Base-by-base conservation (phyloP, 2,113 vertebrate genomes). In the Centropristis striata region DNA sequence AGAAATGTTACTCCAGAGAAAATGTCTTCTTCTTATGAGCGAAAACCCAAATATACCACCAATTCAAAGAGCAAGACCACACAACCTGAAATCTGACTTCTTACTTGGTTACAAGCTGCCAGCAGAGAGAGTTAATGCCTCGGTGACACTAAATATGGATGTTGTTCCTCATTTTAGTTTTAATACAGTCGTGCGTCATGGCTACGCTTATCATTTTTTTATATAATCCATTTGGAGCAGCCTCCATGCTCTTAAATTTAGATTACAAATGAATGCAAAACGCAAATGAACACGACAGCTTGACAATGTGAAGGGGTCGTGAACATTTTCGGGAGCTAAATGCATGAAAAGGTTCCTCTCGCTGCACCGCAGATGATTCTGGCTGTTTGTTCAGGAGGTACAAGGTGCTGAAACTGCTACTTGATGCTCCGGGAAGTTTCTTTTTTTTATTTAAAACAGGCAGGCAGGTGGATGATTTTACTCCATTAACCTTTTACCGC, bases 221-320 rank as follows among this genome's bases (percentile, higher is more conserved):
- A 39, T 80, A 21, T 74, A 81, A 84, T 84, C 84, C 78, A 61
- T 68, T 75, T 60, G 42, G 65, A 72, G 69, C 63, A 47, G 60
- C 72, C 72, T 59, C 42, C 69, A 50, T 57, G 75, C 84, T 86
- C 37, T 80, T 72, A 86, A 85, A 88, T 86, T 83, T 86, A 86
- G 75, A 80, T 70, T 44, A 47, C 1, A 60, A 64, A 32, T 59
- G 63, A 86, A 57, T 39, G 51, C 51, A 32, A n/a, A n/a, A 27
- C 39, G 46, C 15, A 73, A 79, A 86, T 86, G 21, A 68, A 84
- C 78, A 50, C 37, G 80, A 80, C 87, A 84, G 71, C 55, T 14
- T 20, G 49, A 85, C 80, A 71, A 49, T 27, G 60, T 4, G 78
- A 51, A 0, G 16, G 74, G 73, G 67, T 86, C 75, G 55, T 14